Conservation (phyloP, 1,140 invertebrate genomes). For the Anoplolepis gracilipes region DNA sequence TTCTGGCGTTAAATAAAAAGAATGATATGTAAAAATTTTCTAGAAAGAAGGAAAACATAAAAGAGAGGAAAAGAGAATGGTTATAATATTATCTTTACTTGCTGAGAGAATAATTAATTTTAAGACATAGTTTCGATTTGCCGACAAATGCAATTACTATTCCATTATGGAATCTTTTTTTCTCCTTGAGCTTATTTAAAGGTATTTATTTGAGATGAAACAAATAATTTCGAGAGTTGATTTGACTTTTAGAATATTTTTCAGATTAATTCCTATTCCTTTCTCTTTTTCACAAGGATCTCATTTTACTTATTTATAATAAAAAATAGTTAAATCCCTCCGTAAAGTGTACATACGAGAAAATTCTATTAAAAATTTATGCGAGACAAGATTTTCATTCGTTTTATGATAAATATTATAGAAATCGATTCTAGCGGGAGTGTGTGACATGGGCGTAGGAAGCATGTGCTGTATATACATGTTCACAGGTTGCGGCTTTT, state of each 20-base stretch:
- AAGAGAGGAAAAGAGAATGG: not conserved
- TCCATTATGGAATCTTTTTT: not conserved
- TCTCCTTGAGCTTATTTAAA: not conserved
- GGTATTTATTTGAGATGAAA: not conserved
- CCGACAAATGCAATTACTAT: not conserved
- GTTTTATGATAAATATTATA: slow-evolving; percentile 5
- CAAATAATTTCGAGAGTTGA: too few relatives aligned
- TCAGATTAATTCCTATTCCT: too few relatives aligned
- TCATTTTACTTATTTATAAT: not conserved
- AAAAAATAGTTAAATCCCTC: slow-evolving; percentile 10
- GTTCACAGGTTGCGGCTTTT: not conserved
- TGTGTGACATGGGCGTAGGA: not conserved
- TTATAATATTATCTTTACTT: not conserved
- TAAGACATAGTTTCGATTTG: not conserved
- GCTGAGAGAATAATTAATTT: not conserved
- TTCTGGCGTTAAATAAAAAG: not conserved
- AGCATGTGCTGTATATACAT: not conserved
- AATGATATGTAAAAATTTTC: not conserved
- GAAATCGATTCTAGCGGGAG: not conserved
- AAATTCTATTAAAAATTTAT: not conserved
- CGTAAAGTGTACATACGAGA: not conserved
- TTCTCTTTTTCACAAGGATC: too few relatives aligned
- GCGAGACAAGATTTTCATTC: not conserved
- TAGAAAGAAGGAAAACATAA: not conserved
- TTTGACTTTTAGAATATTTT: not conserved